Base-by-base conservation (phyloP, 53 echinoderm and acorn worm genomes). In the Temnopleurus reevesii region DNA sequence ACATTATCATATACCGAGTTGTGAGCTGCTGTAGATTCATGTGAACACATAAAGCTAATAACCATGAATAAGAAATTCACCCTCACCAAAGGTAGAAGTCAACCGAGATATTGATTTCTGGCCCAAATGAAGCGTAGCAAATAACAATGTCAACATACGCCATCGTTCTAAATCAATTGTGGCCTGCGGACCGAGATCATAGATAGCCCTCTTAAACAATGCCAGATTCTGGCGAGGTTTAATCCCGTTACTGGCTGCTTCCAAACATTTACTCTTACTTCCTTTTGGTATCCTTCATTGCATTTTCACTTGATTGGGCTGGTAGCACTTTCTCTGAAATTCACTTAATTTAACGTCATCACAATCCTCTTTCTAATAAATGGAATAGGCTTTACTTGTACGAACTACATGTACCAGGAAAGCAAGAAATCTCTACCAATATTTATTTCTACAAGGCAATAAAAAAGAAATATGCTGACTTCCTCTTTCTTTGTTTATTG, bases 71-170 rank as follows among this genome's bases (percentile, higher is more conserved):
- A 41, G 71, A 71, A 41, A 4, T 18, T 2, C n/a, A n/a, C n/a
- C n/a, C 3, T 71, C 66, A 38, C 30, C 21, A n/a, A 36, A n/a
- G 63, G 71, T 71, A 34, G 71, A 71, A 71, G 71, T 71, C 71
- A 71, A 71, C 41, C 41, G 71, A n/a, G 41, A 71, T 71, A 71
- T 71, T 71, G 71, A 71, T 71, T 71, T 21, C 41, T 71, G 71
- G 8, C 71, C 41, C 71, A 71, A 41, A 71, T 21, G 19, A 71
- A 71, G 71, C 43, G 71, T 71, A 71, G n/a, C 71, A 43, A 41
- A 71, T 43, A 71, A 71, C 71, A 71, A 41, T 71, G 71, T 41
- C 71, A 71, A 71, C 71, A 21, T 21, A 71, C 43, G 41, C 71
- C n/a, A n/a, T 41, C 15, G 15, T 30, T 4, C 63, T 30, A 26